Percentiles rank a stretch among this genome's conserved stretches.
Conservation (phyloP, 2,888 invertebrate genomes). For the Spisula subtruncata region DNA sequence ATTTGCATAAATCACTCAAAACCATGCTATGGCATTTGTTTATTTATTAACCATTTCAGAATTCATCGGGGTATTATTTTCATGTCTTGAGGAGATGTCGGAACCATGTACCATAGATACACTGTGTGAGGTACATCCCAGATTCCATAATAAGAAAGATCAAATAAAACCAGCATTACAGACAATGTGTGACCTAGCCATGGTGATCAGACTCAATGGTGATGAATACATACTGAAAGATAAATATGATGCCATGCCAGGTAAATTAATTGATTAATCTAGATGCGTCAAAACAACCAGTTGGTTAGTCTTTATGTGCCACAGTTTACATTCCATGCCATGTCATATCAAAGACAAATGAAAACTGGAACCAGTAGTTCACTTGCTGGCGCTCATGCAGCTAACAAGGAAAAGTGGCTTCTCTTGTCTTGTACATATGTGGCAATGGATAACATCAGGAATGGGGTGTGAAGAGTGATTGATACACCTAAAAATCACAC, state of each 20-base stretch:
- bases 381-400: too few relatives aligned
- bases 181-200: conserved; percentile 16
- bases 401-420: too few relatives aligned
- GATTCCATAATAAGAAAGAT: neutral
- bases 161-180: neutral
- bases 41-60: conserved; percentile 32
- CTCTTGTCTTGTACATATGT: too few relatives aligned
- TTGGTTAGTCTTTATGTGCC: too few relatives aligned
- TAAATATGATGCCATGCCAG: neutral
- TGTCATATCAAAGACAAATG: too few relatives aligned
- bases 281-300: too few relatives aligned
- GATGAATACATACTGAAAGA: conserved; percentile 31
- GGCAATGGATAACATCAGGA: neutral
- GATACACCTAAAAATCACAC: neutral
- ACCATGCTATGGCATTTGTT: too few relatives aligned
- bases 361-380: too few relatives aligned
- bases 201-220: neutral
- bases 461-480: too few relatives aligned
- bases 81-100: neutral
- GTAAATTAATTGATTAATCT: neutral
- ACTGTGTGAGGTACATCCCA: neutral
- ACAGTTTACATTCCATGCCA: too few relatives aligned
- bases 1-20: too few relatives aligned
- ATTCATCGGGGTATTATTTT: conserved; percentile 32
- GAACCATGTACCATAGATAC: conserved; percentile 10